Evolutionary conservation across 2,888 invertebrate genomes (phyloP).

Genomic region (Leucophenga montana): DNA sequence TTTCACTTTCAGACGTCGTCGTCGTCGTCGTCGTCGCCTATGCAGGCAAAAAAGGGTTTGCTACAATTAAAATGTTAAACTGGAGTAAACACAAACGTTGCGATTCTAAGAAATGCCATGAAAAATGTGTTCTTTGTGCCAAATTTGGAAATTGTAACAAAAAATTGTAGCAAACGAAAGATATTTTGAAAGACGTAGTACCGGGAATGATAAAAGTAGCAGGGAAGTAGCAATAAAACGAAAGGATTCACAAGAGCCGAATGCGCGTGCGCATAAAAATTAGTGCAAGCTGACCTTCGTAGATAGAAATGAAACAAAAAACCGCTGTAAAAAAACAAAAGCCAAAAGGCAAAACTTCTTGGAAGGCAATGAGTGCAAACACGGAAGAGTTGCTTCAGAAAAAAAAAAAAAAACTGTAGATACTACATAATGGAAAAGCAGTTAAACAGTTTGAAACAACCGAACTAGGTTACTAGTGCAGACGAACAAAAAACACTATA

Average conservation of each 20-base stretch:
- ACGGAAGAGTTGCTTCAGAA: neutral
- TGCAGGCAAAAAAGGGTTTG: slow-evolving; percentile 33
- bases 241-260: slow-evolving; percentile 11
- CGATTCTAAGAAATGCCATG: neutral
- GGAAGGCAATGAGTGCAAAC: slow-evolving; percentile 31
- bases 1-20: slow-evolving; percentile 1
- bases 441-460: slow-evolving; percentile 52
- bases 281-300: neutral
- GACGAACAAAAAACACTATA: slow-evolving; percentile 51
- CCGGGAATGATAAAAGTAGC: slow-evolving; percentile 8
- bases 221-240: slow-evolving; percentile 34
- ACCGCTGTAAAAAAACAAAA: slow-evolving; percentile 15
- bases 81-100: slow-evolving; percentile 50
- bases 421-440: too few relatives aligned
- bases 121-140: slow-evolving; percentile 30
- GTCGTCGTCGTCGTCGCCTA: too few relatives aligned
- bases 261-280: slow-evolving; percentile 16
- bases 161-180: slow-evolving; percentile 58
- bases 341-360: slow-evolving; percentile 26
- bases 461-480: slow-evolving; percentile 59
- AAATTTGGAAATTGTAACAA: slow-evolving; percentile 48
- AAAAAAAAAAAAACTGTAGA: slow-evolving; percentile 16
- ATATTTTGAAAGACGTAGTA: too few relatives aligned
- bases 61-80: slow-evolving; percentile 66
- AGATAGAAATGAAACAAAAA: neutral